Conservation (phyloP, 2,888 invertebrate species). For the Ophion ellenae region DNA sequence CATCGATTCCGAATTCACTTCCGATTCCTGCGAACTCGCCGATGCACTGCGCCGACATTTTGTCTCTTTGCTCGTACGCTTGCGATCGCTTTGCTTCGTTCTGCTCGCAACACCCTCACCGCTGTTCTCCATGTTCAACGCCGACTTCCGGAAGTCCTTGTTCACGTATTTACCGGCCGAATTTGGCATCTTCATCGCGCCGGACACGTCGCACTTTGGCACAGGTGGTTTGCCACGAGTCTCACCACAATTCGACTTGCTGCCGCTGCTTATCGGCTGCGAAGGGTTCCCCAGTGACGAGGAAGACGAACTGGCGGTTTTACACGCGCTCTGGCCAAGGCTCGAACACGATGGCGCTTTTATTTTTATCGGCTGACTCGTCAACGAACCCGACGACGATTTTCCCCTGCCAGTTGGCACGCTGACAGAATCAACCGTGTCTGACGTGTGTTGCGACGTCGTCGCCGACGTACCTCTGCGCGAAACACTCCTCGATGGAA, state of each 20-base stretch:
- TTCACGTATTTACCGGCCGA: conserved; percentile 84
- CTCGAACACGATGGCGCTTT: conserved; percentile 71
- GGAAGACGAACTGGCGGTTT: conserved; percentile 61
- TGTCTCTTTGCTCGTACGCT: conserved; percentile 42
- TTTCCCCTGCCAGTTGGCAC: conserved; percentile 81
- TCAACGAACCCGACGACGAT: conserved; percentile 78
- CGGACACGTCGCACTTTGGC: conserved; percentile 82
- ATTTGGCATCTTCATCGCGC: conserved; percentile 74
- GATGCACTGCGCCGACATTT: conserved; percentile 82
- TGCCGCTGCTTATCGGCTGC: conserved; percentile 67
- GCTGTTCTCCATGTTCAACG: conserved; percentile 87
- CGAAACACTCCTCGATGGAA: conserved; percentile 72
- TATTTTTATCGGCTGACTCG: conserved; percentile 80
- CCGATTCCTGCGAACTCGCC: conserved; percentile 83
- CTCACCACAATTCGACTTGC: conserved; percentile 73
- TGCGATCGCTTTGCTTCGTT: conserved; percentile 73
- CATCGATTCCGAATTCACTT: conserved; percentile 71
- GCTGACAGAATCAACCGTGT: conserved; percentile 71
- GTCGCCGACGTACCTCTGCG: conserved; percentile 76
- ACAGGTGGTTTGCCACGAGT: conserved; percentile 84
- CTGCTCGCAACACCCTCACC: conserved; percentile 69
- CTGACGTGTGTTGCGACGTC: conserved; percentile 37
- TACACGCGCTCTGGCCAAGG: conserved; percentile 60
- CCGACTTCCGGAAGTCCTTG: conserved; percentile 91
- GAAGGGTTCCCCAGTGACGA: conserved; percentile 33